Evolutionary conservation across 2,113 vertebrate species (phyloP).

Genomic region (Phylloscopus trochiloides): DNA sequence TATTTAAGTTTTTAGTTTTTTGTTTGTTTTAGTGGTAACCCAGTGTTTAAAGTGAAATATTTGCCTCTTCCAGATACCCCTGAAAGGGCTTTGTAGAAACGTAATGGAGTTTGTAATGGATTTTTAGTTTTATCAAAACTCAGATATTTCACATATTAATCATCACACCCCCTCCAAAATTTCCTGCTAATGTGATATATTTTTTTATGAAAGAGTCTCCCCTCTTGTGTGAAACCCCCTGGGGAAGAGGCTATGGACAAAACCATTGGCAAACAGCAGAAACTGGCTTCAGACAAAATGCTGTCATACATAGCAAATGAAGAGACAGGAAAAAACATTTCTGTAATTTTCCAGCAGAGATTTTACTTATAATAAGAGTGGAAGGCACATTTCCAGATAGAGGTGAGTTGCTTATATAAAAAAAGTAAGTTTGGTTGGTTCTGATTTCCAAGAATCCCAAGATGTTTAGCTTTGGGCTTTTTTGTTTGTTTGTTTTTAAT

Average conservation of each 20-base stretch:
- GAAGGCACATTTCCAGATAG: constrained; percentile 64
- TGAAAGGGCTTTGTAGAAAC: not conserved
- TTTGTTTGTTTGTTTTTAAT: constrained; percentile 37
- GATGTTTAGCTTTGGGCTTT: not conserved
- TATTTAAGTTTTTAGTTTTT: not conserved
- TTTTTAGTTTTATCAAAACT: not conserved
- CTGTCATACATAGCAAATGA: constrained; percentile 64
- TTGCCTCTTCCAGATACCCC: not conserved
- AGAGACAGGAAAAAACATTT: constrained; percentile 68
- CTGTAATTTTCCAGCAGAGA: constrained; percentile 65
- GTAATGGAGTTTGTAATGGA: not conserved
- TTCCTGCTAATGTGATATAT: constrained; percentile 64
- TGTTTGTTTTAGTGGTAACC: not conserved
- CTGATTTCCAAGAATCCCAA: constrained; percentile 46
- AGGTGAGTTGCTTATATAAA: constrained; percentile 58
- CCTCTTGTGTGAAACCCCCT: constrained; percentile 66
- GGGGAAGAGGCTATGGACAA: constrained; percentile 68
- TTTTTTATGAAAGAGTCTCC: constrained; percentile 69
- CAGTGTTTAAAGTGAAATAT: not conserved
- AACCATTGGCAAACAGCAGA: constrained; percentile 62
- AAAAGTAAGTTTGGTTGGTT: constrained; percentile 59
- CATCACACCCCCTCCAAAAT: constrained; percentile 12
- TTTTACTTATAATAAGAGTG: constrained; percentile 63
- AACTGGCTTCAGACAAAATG: constrained; percentile 66
- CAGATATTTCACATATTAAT: constrained; percentile 32